Base-by-base conservation (phyloP, 2,888 invertebrate species). In the Leuctra nigra region DNA sequence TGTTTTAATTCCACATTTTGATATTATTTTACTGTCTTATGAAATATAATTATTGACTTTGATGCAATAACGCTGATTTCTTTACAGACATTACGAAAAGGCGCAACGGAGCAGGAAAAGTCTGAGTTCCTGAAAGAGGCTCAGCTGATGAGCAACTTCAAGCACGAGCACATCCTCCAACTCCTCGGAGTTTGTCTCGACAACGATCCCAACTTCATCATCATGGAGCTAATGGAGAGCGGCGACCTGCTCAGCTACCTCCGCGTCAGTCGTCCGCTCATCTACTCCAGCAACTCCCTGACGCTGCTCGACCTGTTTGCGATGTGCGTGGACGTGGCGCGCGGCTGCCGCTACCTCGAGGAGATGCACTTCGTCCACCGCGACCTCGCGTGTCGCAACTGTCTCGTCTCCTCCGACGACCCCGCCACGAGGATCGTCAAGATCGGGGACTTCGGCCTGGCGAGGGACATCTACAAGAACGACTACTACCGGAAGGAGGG, bases 191-290 rank as follows among this genome's bases (percentile, higher is more conserved):
- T 99, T 4, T 97, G 96, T 68, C 79, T 96, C 25, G 94, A 97
- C 69, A 87, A 89, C 63, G 94, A 96, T 68, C 90, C 94, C 6
- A 88, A 93, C 66, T 91, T 92, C 65, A 86, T 99, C 61, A 87
- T 99, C 47, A 86, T 98, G 81, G 98, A 99, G 70, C 79, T 98
- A 16, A 99, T 99, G 99, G 91, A 95, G 70, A 95, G 91, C 3
- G 97, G 98, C 0, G 98, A 98, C 73, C 74, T 99, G 57, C 77
- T 97, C 29, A 91, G 90, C 58, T 98, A 93, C 70, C 76, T 99
- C 46, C 76, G 96, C 54, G 82, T 84, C 4, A 90, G 90, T 63
- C 77, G 96, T 56, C 83, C 88, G 38, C 78, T 82, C n/a, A 71
- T 81, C 68, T 78, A 81, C 54, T 77, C 79, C 0, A 75, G 80